Evolutionary conservation across 2,113 vertebrate genomes (phyloP), one percentile per base, ranked within the genome.

Genomic region (Anhinga anhinga): DNA sequence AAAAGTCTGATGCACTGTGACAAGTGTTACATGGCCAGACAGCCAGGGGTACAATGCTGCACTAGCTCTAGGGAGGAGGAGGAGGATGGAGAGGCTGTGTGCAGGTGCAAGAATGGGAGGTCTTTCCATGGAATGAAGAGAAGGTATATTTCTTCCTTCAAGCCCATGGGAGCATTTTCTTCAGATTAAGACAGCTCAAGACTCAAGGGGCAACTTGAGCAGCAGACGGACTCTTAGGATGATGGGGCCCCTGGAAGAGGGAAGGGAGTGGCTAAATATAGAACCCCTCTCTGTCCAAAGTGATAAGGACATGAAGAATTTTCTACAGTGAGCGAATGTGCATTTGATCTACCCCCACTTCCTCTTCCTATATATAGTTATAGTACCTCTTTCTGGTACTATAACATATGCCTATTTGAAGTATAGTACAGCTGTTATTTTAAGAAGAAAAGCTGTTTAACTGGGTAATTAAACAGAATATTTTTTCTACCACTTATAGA

Each of bases 371-470:
- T 62, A 69, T 63, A 78, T 84, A 91, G 40, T 63, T 55, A 47
- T 16, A 95, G 36, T 82, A 90, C 49, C 62, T 93, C 85, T 90
- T 93, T 95, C 69, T 95, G 73, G n/a, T 85, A 12, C 69, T 82
- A 23, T 82, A 85, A 71, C 89, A 95, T 82, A 89, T 82, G 91
- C 47, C 52, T 91, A 77, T 82, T 85, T 91, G 62, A 95, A 90
- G 58, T 59, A 67, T 19, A 90, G 78, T 84, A 67, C 95, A 94
- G 90, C 73, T 94, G 84, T 85, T 95, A 94, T 91, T 94, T 93
- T 93, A 96, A 94, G 80, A 90, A 90, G 61, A 91, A 95, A 91
- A 96, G 67, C 83, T 94, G 78, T 93, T 94, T 89, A 91, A 94
- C 86, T 97, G 62, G 42, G 62, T 90, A 94, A 96, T 94, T 95